Evolutionary conservation across 2,888 invertebrate genomes (phyloP), one percentile per base, ranked within the genome.

Genomic region (Argyra leucocephala): DNA sequence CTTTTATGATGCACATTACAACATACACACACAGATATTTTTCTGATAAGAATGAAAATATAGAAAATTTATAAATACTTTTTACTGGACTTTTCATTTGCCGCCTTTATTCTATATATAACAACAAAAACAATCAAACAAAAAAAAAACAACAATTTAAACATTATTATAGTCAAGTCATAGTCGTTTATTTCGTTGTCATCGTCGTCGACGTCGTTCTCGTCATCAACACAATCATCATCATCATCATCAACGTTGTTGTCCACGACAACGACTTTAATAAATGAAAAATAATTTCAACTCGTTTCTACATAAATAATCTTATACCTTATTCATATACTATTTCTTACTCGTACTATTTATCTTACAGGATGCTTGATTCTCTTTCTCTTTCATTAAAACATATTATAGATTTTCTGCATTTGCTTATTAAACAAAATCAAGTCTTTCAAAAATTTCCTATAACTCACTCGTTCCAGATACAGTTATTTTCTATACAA

Each of bases 211-310:
- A 31, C 57, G 36, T n/a, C 64, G 10, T 22, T 22, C 22, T 57
- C 31, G 24, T 62, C 15, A 6, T 24, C 23, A n/a, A 3, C 58
- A 58, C 61, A 23, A 62, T 59, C 57, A 57, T 66, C 24, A 61
- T n/a, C 57, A n/a, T 15, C 37, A 48, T 63, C 23, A 60, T 59
- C 36, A 57, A 66, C 24, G 63, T 62, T 23, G 22, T 58, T 23
- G 22, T 36, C 21, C 22, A 36, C 64, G 65, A 66, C 67, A 69
- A 65, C 57, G 58, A 61, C 67, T 48, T 65, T 23, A 62, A 66
- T 48, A 48, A 48, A 48, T 63, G 67, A 69, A 64, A 64, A 67
- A 66, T 67, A 67, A 65, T 62, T 65, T 67, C 64, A 67, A 66
- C 64, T 61, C 64, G 63, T 61, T 66, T 63, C 63, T n/a, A n/a